phyloP scores from a whole-genome alignment of 2,797 vertebrate species.

The Anomalospiza imberbis region DNA sequence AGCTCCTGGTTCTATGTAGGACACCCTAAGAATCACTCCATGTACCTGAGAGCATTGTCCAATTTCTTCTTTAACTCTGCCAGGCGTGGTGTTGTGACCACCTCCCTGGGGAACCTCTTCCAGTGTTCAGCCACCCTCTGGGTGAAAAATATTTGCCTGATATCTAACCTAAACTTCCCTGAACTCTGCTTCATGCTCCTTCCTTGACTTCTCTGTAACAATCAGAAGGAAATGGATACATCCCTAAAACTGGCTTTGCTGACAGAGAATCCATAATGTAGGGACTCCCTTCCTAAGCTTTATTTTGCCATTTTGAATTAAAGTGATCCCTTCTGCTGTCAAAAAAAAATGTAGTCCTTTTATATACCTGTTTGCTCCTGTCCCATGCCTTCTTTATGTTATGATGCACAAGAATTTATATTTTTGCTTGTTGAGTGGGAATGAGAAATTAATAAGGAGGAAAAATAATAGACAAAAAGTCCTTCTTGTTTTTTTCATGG shows the following conservation, averaged over 20 bases:
- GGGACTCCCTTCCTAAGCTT: background rate
- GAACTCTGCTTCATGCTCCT: background rate
- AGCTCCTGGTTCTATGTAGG: background rate
- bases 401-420: background rate
- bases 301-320: background rate
- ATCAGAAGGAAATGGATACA: background rate
- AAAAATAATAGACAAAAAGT: background rate
- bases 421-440: background rate
- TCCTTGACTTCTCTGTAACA: background rate
- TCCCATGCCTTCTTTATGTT: background rate
- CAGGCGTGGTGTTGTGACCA: background rate
- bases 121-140: background rate
- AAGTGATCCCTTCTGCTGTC: background rate
- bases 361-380: background rate
- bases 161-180: background rate
- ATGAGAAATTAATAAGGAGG: background rate
- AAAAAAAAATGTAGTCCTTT: background rate
- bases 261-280: background rate
- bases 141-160: background rate
- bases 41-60: background rate
- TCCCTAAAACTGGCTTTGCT: background rate
- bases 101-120: background rate
- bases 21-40: background rate
- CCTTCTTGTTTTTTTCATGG: background rate
- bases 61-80: accelerated